These are phyloP conservation scores for Aleiodes alternator DNA, from an alignment of 2,888 invertebrate species.

Conservation along the genomic window DNA sequence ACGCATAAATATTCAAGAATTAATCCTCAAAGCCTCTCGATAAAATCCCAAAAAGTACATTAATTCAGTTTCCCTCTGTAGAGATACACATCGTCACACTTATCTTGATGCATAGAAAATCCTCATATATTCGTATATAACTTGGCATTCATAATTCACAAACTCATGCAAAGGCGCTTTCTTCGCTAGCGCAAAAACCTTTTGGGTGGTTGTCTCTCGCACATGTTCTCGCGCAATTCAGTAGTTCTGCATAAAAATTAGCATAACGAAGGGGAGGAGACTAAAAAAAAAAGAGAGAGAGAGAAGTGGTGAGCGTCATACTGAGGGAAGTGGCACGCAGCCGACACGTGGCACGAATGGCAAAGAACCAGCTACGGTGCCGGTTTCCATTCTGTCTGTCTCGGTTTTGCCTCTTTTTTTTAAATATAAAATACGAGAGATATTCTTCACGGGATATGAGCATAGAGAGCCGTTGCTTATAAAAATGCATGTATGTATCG, in stretches of 20 bases:
- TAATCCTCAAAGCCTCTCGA: background rate
- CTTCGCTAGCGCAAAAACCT: slow-evolving; percentile 41
- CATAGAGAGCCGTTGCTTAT: slow-evolving; percentile 17
- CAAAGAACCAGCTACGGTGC: slow-evolving; percentile 31
- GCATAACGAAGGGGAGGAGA: slow-evolving; percentile 57
- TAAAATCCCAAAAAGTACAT: background rate
- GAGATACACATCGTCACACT: slow-evolving; percentile 9
- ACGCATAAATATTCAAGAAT: too few species aligned
- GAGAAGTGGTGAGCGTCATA: slow-evolving; percentile 43
- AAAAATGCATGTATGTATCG: background rate
- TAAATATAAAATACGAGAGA: slow-evolving; percentile 2
- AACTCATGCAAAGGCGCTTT: slow-evolving; percentile 31
- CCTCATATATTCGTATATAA: slow-evolving; percentile 32
- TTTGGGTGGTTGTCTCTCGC: slow-evolving; percentile 51
- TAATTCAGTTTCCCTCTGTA: background rate
- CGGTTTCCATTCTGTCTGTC: slow-evolving; percentile 35
- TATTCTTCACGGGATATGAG: slow-evolving; percentile 24
- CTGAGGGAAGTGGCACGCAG: slow-evolving; percentile 53
- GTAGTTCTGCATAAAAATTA: slow-evolving; percentile 61
- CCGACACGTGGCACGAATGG: slow-evolving; percentile 59
- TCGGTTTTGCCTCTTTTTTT: slow-evolving; percentile 13
- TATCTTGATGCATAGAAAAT: slow-evolving; percentile 20
- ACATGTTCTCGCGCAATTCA: slow-evolving; percentile 57
- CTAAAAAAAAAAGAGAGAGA: slow-evolving; percentile 16
- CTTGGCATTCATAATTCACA: slow-evolving; percentile 25